Conservation (phyloP, 2,797 vertebrate species). For the Stomatorhinus walkeri region DNA sequence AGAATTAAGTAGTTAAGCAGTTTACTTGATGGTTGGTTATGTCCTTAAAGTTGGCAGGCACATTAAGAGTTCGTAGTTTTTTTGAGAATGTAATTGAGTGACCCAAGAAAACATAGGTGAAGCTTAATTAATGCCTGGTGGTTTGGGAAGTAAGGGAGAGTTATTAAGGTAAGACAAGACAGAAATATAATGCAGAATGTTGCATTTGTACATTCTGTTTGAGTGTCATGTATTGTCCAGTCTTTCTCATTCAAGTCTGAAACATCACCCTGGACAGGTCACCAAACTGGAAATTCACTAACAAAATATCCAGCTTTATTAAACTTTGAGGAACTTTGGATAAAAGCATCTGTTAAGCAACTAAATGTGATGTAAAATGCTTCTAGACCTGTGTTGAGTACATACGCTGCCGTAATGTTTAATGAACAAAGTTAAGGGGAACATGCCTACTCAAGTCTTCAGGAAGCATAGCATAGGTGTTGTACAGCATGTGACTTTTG, state of each 20-base stretch:
- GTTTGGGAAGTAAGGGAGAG: not conserved
- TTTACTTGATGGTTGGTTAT: not conserved
- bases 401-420: not conserved
- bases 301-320: not conserved
- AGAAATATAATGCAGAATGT: not conserved
- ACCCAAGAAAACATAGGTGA: not conserved
- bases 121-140: not conserved
- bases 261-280: not conserved
- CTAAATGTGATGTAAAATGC: constrained; percentile 8
- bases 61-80: not conserved
- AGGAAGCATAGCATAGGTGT: not conserved
- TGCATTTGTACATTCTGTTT: constrained; percentile 4
- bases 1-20: not conserved
- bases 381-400: not conserved
- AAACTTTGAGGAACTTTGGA: not conserved
- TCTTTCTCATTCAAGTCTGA: not conserved
- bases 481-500: not conserved
- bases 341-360: not conserved
- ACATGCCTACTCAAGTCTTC: not conserved
- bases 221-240: not conserved
- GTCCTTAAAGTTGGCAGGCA: not conserved
- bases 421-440: not conserved
- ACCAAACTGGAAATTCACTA: not conserved
- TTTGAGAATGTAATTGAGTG: not conserved
- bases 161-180: not conserved